phyloP scores from a whole-genome alignment of 2,888 invertebrate species.

The Philopedon plagiatum region DNA sequence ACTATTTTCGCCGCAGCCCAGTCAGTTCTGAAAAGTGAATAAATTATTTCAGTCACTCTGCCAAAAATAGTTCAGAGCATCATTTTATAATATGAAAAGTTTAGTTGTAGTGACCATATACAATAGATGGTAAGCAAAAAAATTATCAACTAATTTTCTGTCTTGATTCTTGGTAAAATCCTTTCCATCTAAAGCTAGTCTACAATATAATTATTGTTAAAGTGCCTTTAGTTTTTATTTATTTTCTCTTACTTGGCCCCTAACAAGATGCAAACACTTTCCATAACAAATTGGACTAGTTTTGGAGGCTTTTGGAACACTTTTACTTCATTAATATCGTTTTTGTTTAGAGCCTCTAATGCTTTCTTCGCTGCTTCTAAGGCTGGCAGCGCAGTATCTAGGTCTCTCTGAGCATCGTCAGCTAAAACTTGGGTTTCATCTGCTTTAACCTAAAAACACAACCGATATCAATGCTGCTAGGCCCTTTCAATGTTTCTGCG shows the following conservation, averaged over 20 bases:
- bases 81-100: too few relatives aligned
- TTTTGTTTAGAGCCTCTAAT: constrained; percentile 87
- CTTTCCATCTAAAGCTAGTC: too few relatives aligned
- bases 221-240: too few relatives aligned
- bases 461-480: not conserved
- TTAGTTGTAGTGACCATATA: too few relatives aligned
- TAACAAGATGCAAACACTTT: constrained; percentile 88
- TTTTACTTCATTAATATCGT: constrained; percentile 90
- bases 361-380: constrained; percentile 88
- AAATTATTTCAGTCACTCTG: too few relatives aligned
- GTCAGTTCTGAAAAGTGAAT: constrained; percentile 77
- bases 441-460: constrained; percentile 78
- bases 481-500: not conserved
- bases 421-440: constrained; percentile 87
- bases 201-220: too few relatives aligned
- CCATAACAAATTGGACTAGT: constrained; percentile 91
- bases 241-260: constrained; percentile 79
- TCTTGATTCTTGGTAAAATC: too few relatives aligned
- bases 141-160: too few relatives aligned
- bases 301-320: constrained; percentile 91
- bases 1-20: constrained; percentile 89
- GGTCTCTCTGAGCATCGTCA: constrained; percentile 87
- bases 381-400: constrained; percentile 89
- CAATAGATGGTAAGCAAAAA: too few relatives aligned
- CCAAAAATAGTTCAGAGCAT: too few relatives aligned